Evolutionary conservation across 1,140 invertebrate species (phyloP).

Genomic region (Zaprionus davidi): DNA sequence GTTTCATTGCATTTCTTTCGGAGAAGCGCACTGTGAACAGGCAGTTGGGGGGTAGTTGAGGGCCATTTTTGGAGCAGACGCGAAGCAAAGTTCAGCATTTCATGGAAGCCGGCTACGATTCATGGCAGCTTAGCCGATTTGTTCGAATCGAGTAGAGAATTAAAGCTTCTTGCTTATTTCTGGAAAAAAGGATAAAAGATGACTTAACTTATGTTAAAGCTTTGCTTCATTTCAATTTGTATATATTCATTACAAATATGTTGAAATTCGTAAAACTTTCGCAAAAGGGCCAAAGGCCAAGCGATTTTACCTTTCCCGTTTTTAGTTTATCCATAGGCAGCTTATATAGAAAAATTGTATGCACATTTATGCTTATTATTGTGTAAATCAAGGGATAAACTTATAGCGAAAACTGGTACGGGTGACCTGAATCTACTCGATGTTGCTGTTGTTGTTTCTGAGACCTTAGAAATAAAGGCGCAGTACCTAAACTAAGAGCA

Average conservation of each 20-base stretch:
- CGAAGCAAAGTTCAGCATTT: slow-evolving; percentile 6
- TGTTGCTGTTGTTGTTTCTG: background rate
- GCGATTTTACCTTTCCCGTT: background rate
- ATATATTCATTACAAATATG: background rate
- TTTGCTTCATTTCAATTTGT: background rate
- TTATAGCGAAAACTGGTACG: slow-evolving; percentile 53
- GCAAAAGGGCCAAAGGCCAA: background rate
- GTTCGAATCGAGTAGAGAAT: background rate
- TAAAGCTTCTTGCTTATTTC: background rate
- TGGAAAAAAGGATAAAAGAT: background rate
- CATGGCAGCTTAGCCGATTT: slow-evolving; percentile 3
- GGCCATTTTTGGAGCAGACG: background rate
- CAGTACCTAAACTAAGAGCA: slow-evolving; percentile 48
- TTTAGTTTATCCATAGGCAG: background rate
- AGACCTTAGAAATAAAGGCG: slow-evolving; percentile 46
- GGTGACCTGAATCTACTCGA: slow-evolving; percentile 5
- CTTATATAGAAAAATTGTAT: slow-evolving; percentile 28
- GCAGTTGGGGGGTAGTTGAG: background rate
- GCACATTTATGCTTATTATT: slow-evolving; percentile 77
- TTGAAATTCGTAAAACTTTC: background rate
- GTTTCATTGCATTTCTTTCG: slow-evolving; percentile 47
- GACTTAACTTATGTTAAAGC: background rate
- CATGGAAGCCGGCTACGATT: slow-evolving; percentile 3
- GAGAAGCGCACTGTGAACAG: background rate
- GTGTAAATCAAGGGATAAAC: slow-evolving; percentile 79